A percentile compares a stretch with the other conserved stretches of the same genome.
phyloP scores from a whole-genome alignment of 1,140 invertebrate genomes.

The Camponotus floridanus region DNA sequence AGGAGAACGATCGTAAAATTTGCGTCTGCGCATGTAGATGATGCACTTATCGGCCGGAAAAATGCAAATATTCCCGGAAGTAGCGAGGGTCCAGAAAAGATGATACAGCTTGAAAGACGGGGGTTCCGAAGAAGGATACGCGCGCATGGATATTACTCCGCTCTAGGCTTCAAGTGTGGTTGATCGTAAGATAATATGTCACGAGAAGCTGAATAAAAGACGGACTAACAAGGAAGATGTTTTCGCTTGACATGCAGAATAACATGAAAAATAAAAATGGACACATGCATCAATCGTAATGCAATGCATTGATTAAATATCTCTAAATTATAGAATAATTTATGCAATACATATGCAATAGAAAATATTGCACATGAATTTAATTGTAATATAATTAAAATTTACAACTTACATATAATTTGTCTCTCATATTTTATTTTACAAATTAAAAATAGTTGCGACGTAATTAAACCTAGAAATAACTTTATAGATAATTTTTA shows the following conservation, averaged over 20 bases:
- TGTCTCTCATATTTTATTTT: neutral
- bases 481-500: neutral
- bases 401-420: too few species aligned
- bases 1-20: constrained; percentile 28
- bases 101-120: constrained; percentile 39
- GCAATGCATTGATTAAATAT: neutral
- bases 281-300: neutral
- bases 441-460: neutral
- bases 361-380: neutral
- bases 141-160: constrained; percentile 59
- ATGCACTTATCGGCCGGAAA: neutral
- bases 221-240: constrained; percentile 31
- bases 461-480: neutral
- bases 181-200: constrained; percentile 77
- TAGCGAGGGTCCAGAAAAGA: constrained; percentile 17
- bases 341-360: neutral
- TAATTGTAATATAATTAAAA: constrained; percentile 1
- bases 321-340: neutral
- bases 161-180: constrained; percentile 79
- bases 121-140: constrained; percentile 43
- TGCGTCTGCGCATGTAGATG: neutral
- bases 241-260: constrained; percentile 22
- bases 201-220: constrained; percentile 57
- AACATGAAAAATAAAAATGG: constrained; percentile 26
- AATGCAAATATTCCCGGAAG: constrained; percentile 55